Evolutionary conservation across 2,888 invertebrate genomes (phyloP), one percentile per base, ranked within the genome.

Genomic region (Nezara viridula): DNA sequence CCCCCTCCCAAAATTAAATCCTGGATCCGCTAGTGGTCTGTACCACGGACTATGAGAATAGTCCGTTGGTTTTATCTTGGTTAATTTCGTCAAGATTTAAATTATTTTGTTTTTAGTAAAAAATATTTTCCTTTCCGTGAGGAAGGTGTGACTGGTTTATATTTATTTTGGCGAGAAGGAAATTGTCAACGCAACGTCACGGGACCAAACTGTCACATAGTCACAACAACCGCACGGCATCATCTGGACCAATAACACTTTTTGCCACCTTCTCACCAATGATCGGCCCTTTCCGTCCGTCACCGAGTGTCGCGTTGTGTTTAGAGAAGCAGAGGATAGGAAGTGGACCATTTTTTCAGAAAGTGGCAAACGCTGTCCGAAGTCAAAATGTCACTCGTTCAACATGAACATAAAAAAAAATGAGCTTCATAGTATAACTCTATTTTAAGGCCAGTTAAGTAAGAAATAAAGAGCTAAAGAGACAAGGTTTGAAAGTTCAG

Each of bases 221-320:
- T 32, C 60, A 27, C 27, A 60, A 60, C 60, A 60, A 16, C 10
- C 66, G 32, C 19, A 37, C 66, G 1, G 66, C 19, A 73, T 73
- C 66, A 73, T 73, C 66, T 73, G 66, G 37, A 73, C 32, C 66
- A 73, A 73, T 73, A 73, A 37, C 32, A 19, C 37, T 73, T 37
- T 73, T 73, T 73, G 60, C 32, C 60, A 60, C 60, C 5, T 14
- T 60, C 60, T 60, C 16, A 32, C 19, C 66, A 32, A 32, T 7
- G 32, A 73, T 73, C 32, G 6, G 66, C 37, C 37, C 19, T 73
- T 66, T 73, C 66, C 66, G 66, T 19, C 37, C 37, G 66, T 73
- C 66, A 73, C 32, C 0, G 37, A 7, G 19, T 37, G 32, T 27
- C 27, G 0, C 1, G 32, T 16, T 37, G 27, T 37, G 21, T 73